These are phyloP conservation scores for Anseranas semipalmata DNA, from an alignment of 2,113 vertebrate genomes.

Conservation along the genomic window DNA sequence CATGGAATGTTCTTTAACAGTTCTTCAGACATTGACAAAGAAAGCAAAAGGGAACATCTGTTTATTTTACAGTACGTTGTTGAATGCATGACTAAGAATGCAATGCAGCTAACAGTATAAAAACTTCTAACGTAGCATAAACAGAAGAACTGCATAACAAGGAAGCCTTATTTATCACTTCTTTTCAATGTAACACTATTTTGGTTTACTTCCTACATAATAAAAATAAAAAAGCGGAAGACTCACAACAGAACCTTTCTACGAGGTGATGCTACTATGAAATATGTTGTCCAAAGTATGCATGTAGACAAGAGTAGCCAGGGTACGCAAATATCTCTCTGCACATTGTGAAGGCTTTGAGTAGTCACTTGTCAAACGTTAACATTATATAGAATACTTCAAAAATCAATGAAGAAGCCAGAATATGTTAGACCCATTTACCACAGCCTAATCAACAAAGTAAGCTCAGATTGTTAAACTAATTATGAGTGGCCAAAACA, in stretches of 20 bases:
- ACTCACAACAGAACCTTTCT: not conserved
- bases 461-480: constrained; percentile 24
- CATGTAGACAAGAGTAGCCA: not conserved
- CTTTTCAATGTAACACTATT: not conserved
- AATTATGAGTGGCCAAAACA: constrained; percentile 3
- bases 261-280: not conserved
- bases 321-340: not conserved
- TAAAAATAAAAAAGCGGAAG: not conserved
- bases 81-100: not conserved
- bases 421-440: not conserved
- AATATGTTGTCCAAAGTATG: not conserved
- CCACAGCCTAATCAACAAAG: constrained; percentile 16
- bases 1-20: not conserved
- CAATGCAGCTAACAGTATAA: not conserved
- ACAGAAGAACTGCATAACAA: not conserved
- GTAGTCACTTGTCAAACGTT: constrained; percentile 2
- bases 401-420: constrained; percentile 1
- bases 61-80: not conserved
- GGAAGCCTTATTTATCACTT: not conserved
- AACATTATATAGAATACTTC: not conserved
- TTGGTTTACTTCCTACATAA: not conserved
- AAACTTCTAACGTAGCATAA: not conserved
- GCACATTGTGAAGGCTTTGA: not conserved
- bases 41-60: not conserved
- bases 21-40: not conserved